Evolutionary conservation across 2,113 vertebrate genomes (phyloP).

Genomic region (Ranitomeya variabilis): DNA sequence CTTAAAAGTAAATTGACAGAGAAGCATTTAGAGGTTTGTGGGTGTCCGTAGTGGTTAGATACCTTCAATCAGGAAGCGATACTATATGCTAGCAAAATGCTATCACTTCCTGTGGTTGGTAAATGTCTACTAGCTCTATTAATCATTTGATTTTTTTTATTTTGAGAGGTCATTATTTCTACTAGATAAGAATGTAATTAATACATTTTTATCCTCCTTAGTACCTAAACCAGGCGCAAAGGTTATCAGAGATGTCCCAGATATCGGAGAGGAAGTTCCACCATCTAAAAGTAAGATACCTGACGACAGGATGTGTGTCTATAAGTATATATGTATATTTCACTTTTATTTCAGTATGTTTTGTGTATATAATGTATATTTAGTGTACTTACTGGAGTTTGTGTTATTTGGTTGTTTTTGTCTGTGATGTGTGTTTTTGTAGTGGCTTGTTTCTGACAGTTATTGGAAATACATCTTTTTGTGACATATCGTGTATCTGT

Average conservation of each 20-base stretch:
- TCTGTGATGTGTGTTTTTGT: background rate
- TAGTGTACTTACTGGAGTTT: background rate
- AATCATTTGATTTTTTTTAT: background rate
- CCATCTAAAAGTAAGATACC: slow-evolving; percentile 69
- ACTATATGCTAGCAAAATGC: background rate
- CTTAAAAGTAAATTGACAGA: background rate
- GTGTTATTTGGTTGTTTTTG: background rate
- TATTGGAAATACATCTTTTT: background rate
- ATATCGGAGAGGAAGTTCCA: slow-evolving; percentile 67
- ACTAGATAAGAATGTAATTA: background rate
- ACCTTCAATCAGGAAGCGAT: background rate
- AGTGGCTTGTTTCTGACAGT: background rate
- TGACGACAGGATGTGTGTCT: no score
- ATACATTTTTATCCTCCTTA: background rate
- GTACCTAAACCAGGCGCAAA: slow-evolving; percentile 67
- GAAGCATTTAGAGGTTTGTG: background rate
- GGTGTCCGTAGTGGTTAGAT: background rate
- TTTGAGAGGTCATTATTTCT: background rate
- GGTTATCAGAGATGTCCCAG: slow-evolving; percentile 70
- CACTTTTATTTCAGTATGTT: background rate
- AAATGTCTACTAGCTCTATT: background rate
- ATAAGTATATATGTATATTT: background rate
- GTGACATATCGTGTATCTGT: background rate
- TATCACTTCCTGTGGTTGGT: background rate
- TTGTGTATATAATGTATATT: background rate